A percentile compares a stretch with the other conserved stretches of the same genome.
These are phyloP conservation scores for Rhinolophus ferrumequinum DNA, from an alignment of 2,113 vertebrate genomes.

Conservation along the genomic window DNA sequence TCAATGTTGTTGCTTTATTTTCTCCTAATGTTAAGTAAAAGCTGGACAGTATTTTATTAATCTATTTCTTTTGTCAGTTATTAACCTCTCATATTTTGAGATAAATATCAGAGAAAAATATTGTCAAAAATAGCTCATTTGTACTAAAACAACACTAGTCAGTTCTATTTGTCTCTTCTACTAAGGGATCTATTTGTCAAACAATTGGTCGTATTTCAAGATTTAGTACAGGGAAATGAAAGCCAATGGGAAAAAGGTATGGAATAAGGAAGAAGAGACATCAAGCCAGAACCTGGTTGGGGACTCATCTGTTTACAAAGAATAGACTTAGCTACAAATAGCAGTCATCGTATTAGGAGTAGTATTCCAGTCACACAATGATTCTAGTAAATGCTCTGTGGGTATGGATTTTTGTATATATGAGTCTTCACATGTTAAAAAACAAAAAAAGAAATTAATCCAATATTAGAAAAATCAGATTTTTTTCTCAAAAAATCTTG, in stretches of 20 bases:
- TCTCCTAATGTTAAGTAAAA: not conserved
- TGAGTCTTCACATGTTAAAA: not conserved
- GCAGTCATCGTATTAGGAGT: not conserved
- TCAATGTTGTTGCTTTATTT: not conserved
- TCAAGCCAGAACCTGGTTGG: not conserved
- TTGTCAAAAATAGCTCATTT: not conserved
- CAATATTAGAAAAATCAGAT: not conserved
- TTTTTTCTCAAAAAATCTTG: not conserved
- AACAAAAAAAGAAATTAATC: not conserved
- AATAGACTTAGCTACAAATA: not conserved
- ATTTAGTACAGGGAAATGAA: not conserved
- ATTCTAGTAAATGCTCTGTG: not conserved
- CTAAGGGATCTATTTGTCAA: not conserved
- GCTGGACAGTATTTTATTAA: not conserved
- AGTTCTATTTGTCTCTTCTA: not conserved
- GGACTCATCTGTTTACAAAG: not conserved
- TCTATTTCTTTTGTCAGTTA: not conserved
- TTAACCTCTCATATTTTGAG: constrained; percentile 24
- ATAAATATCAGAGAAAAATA: constrained; percentile 22
- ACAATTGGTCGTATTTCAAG: not conserved
- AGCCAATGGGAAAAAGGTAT: not conserved
- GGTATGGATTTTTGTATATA: not conserved
- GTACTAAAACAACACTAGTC: not conserved
- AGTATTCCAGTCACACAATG: not conserved
- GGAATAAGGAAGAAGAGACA: not conserved